Base-by-base conservation (phyloP, 2,113 vertebrate species). In the Aepyceros melampus region DNA sequence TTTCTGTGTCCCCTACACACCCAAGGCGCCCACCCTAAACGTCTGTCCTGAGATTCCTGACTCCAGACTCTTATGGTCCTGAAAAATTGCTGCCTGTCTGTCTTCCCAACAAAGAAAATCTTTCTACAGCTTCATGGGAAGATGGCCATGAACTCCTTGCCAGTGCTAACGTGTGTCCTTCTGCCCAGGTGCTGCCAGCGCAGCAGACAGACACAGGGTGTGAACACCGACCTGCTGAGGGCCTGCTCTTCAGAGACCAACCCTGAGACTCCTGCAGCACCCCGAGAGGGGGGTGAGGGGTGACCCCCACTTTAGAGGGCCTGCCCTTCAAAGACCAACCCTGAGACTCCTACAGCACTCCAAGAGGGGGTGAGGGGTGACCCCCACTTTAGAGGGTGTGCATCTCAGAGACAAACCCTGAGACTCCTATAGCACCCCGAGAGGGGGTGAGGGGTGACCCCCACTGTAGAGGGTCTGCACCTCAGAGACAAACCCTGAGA, bases 351-450 rank as follows among this genome's bases (percentile, higher is more conserved):
- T n/a, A n/a, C n/a, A n/a, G n/a, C n/a, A n/a, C n/a, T n/a, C n/a
- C n/a, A n/a, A n/a, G n/a, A n/a, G n/a, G n/a, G n/a, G n/a, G n/a
- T n/a, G n/a, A n/a, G n/a, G n/a, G n/a, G n/a, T n/a, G n/a, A n/a
- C n/a, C n/a, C n/a, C n/a, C n/a, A n/a, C n/a, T n/a, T n/a, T n/a
- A n/a, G n/a, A n/a, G n/a, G n/a, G n/a, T n/a, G n/a, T n/a, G n/a
- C n/a, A n/a, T n/a, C 16, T 19, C 62, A n/a, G 7, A 64, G 62
- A 64, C 15, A 8, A 4, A 17, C 15, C 8, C 64, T n/a, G 31
- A 17, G 62, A 17, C 15, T 9, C 16, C 16, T 4, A 9, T 16
- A 2, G 33, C 33, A 5, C 64, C 64, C 62, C 31, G 0, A 9
- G 8, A 21, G 0, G 2, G 62, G 14, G 31, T 33, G 62, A 64